phyloP scores from a whole-genome alignment of 2,888 invertebrate species.

The Polylopha cassiicola region DNA sequence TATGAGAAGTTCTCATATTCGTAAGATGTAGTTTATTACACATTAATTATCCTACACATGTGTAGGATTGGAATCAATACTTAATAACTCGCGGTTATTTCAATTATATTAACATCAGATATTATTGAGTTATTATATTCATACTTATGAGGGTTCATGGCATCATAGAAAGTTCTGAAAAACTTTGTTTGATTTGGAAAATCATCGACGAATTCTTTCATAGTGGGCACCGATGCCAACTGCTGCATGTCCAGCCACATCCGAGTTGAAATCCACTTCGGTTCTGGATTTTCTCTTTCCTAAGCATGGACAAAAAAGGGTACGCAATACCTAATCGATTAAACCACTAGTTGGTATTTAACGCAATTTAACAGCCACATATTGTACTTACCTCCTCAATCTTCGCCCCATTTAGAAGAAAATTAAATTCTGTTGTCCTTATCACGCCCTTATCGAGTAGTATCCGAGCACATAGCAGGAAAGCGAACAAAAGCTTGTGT shows the following conservation, averaged over 20 bases:
- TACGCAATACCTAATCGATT: too few relatives aligned
- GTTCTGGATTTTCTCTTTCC: constrained; percentile 83
- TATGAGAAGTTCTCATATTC: too few relatives aligned
- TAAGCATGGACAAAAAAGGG: constrained; percentile 22
- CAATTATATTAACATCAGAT: too few relatives aligned
- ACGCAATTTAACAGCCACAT: too few relatives aligned
- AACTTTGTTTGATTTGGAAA: constrained; percentile 72
- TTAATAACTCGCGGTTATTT: too few relatives aligned
- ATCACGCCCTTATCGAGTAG: constrained; percentile 79
- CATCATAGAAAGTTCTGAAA: constrained; percentile 82
- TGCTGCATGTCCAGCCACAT: constrained; percentile 90
- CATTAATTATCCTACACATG: too few relatives aligned
- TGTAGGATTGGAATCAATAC: too few relatives aligned
- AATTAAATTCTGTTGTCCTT: constrained; percentile 82
- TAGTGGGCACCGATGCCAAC: constrained; percentile 79
- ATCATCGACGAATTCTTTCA: constrained; percentile 78
- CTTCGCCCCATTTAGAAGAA: constrained; percentile 85
- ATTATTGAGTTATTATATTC: too few relatives aligned
- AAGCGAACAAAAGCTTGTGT: constrained; percentile 91
- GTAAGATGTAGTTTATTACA: too few relatives aligned
- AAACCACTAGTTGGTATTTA: too few relatives aligned
- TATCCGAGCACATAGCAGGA: constrained; percentile 83
- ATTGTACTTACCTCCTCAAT: constrained; percentile 64
- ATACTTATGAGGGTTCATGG: constrained; percentile 81
- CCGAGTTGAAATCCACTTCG: constrained; percentile 86